phyloP scores from a whole-genome alignment of 2,113 vertebrate species.

The Acanthisitta chloris region DNA sequence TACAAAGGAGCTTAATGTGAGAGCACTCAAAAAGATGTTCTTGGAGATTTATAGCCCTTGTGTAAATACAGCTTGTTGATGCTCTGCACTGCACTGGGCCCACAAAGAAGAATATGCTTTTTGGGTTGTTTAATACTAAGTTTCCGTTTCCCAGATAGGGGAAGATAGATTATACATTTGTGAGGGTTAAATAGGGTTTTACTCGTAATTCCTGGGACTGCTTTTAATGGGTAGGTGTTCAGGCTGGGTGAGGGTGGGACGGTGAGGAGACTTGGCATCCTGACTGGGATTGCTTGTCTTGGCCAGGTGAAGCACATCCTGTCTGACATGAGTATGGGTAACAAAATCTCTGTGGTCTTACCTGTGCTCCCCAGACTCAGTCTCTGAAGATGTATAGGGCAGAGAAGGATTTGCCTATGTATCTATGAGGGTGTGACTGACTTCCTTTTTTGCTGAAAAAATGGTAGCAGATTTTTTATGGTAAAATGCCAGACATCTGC shows the following conservation, averaged over 20 bases:
- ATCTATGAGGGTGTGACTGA: background rate
- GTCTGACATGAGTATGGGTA: background rate
- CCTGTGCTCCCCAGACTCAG: background rate
- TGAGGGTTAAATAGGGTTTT: background rate
- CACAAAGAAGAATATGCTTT: background rate
- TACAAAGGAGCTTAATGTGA: background rate
- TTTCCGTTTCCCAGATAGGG: background rate
- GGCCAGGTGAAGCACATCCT: background rate
- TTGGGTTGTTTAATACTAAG: background rate
- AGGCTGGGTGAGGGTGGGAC: background rate
- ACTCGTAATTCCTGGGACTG: background rate
- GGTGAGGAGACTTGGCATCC: background rate
- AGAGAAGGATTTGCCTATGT: background rate
- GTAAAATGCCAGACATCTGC: background rate
- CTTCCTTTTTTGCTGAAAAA: background rate
- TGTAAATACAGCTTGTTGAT: background rate
- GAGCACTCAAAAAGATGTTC: background rate
- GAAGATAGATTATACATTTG: background rate
- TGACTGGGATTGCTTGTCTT: background rate
- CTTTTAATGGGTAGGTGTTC: background rate
- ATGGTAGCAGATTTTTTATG: background rate
- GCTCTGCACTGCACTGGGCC: background rate
- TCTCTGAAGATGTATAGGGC: accelerated
- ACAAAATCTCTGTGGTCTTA: background rate
- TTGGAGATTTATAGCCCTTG: background rate